Percentiles rank a stretch among this genome's conserved stretches.
These are phyloP conservation scores for Cecidostiba fungosa DNA, from an alignment of 2,888 invertebrate species.

Conservation along the genomic window DNA sequence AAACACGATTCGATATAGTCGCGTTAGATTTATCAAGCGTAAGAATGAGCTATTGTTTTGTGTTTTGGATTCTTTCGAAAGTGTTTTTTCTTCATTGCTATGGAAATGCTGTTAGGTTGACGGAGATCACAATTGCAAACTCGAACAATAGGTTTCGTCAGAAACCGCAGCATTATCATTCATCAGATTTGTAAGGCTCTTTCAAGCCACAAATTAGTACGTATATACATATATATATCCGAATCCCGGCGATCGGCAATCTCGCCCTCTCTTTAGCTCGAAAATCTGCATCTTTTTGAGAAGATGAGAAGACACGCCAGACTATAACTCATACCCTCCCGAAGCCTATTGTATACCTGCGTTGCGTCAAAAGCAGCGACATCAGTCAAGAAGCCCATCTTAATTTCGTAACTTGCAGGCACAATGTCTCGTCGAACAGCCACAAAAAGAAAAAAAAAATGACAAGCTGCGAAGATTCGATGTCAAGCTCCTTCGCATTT, in stretches of 20 bases:
- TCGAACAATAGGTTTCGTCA: not conserved
- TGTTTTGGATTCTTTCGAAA: too few relatives aligned
- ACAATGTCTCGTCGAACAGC: not conserved
- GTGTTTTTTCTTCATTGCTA: too few relatives aligned
- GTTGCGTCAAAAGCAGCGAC: slow-evolving; percentile 10
- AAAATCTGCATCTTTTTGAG: slow-evolving; percentile 22
- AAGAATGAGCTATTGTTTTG: not conserved
- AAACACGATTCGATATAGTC: not conserved
- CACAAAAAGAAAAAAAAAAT: not conserved
- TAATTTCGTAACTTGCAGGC: slow-evolving; percentile 34
- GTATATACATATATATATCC: not conserved
- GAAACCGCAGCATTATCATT: not conserved
- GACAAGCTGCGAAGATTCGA: not conserved
- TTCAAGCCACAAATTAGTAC: not conserved
- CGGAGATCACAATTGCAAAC: too few relatives aligned
- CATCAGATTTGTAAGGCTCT: slow-evolving; percentile 1
- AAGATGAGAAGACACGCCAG: not conserved
- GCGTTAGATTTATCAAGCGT: too few relatives aligned
- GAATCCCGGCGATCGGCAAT: not conserved
- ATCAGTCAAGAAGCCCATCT: slow-evolving; percentile 28
- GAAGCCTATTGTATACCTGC: slow-evolving; percentile 18
- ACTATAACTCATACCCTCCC: not conserved
- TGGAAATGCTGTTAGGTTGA: too few relatives aligned
- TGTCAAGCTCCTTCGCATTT: slow-evolving; percentile 19
- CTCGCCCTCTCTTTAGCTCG: not conserved